Percentiles rank a stretch among this genome's conserved stretches.
Evolutionary conservation across 2,113 vertebrate species (phyloP).

Genomic region (Paracanthobrama guichenoti): DNA sequence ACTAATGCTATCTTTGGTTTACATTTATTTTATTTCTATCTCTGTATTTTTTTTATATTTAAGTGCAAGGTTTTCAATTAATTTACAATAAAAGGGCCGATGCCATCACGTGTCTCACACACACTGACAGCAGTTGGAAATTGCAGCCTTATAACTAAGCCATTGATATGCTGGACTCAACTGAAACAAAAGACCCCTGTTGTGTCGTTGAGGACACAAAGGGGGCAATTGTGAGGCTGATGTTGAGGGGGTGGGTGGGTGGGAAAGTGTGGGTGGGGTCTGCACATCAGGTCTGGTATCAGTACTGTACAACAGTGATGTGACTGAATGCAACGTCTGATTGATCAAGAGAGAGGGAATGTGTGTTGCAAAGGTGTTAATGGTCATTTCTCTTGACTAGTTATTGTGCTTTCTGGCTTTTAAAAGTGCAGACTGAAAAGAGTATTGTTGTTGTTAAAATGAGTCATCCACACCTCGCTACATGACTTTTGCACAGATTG

Average conservation of each 20-base stretch:
- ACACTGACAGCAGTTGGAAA: conserved; percentile 20
- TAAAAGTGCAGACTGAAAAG: not conserved
- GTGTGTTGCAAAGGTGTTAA: conserved; percentile 14
- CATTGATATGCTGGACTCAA: conserved; percentile 38
- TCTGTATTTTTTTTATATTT: not conserved
- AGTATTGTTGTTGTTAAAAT: not conserved
- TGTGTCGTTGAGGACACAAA: conserved; percentile 26
- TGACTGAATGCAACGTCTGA: not conserved
- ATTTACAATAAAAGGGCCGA: not conserved
- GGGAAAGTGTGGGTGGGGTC: conserved; percentile 5
- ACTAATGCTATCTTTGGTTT: conserved; percentile 26
- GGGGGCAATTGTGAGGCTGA: conserved; percentile 4
- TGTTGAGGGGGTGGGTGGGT: conserved; percentile 28
- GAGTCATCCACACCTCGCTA: not conserved
- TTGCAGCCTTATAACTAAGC: conserved; percentile 43
- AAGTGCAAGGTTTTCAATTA: not conserved
- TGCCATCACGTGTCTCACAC: not conserved
- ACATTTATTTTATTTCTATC: not conserved
- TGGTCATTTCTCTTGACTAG: not conserved
- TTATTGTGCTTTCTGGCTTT: conserved; percentile 2
- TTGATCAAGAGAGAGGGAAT: not conserved
- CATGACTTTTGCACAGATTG: not conserved
- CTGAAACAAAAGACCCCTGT: conserved; percentile 26
- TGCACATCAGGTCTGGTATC: conserved; percentile 29
- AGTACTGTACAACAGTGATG: conserved; percentile 6